Base-by-base conservation (phyloP, 2,113 vertebrate species). In the Vulpes lagopus region DNA sequence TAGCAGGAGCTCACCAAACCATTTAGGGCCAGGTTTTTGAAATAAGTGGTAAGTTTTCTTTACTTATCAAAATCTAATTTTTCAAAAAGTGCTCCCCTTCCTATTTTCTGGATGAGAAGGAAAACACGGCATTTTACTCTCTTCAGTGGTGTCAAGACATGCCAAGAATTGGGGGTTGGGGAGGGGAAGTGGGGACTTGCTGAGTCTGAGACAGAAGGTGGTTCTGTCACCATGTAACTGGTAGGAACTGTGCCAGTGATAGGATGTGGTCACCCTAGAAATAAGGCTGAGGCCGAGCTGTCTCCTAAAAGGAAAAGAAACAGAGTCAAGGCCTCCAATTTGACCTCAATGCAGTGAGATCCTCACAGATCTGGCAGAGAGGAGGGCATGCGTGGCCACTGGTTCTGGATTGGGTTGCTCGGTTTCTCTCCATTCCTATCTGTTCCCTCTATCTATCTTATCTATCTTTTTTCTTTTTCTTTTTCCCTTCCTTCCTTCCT, bases 111-210 rank as follows among this genome's bases (percentile, higher is more conserved):
- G 82, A 30, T 67, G 25, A 43, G 69, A 93, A 81, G 84, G 64
- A 93, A 95, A 95, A 53, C 60, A 20, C 86, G 71, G 23, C 60
- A 81, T 71, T 90, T 96, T 85, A 51, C 15, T 95, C 32, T 92
- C 53, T 64, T 91, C 53, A 78, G 69, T 89, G 89, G 53, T 55
- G 14, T 78, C 9, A 2, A 53, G 69, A 84, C 65, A 12, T 90
- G 69, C 81, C 74, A 96, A 92, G 83, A 97, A 95, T 89, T 93
- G 60, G 51, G 60, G 73, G 35, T 83, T 82, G 67, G 65, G 73
- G 87, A 90, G 94, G 83, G 74, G 17, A 69, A 15, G 16, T 38
- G n/a, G 59, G 78, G 14, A 49, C 57, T 88, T 71, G 86, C 85
- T 60, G 20, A 94, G 69, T 7, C 89, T 74, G 38, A 95, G 82